A percentile compares a stretch with the other conserved stretches of the same genome.
Conservation (phyloP, 1,140 invertebrate species). For the Diuraphis noxia region DNA sequence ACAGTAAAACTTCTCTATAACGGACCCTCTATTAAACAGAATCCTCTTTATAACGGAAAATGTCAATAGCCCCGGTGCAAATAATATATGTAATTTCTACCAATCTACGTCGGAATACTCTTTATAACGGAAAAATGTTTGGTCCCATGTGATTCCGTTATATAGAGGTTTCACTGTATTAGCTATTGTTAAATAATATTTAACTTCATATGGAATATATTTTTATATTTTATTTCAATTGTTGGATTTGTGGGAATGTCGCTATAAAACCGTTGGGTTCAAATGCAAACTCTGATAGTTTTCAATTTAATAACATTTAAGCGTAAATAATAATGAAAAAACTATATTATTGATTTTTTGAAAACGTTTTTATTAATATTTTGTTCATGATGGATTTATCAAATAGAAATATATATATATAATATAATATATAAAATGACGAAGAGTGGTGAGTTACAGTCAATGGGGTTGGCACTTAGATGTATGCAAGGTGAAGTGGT, state of each 20-base stretch:
- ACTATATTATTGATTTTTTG: not conserved
- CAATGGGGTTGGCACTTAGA: not conserved
- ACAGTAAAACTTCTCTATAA: too few relatives aligned
- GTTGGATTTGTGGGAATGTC: not conserved
- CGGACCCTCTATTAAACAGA: too few relatives aligned
- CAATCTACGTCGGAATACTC: too few relatives aligned
- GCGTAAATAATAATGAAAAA: not conserved
- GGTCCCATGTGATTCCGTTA: too few relatives aligned
- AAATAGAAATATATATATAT: conserved; percentile 1
- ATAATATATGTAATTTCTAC: too few relatives aligned
- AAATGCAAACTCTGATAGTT: not conserved
- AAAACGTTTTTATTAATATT: conserved; percentile 8
- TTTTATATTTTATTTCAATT: not conserved
- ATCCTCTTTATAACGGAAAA: too few relatives aligned
- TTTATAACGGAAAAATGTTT: too few relatives aligned
- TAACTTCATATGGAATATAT: not conserved
- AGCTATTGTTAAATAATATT: not conserved
- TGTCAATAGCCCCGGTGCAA: too few relatives aligned
- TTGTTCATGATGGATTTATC: not conserved
- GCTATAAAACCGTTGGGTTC: not conserved
- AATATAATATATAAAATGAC: not conserved
- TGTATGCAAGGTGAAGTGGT: not conserved
- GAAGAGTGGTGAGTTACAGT: not conserved
- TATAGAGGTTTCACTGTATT: too few relatives aligned
- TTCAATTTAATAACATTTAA: not conserved